Conservation (phyloP, 2,888 invertebrate species). For the Acleris literana region DNA sequence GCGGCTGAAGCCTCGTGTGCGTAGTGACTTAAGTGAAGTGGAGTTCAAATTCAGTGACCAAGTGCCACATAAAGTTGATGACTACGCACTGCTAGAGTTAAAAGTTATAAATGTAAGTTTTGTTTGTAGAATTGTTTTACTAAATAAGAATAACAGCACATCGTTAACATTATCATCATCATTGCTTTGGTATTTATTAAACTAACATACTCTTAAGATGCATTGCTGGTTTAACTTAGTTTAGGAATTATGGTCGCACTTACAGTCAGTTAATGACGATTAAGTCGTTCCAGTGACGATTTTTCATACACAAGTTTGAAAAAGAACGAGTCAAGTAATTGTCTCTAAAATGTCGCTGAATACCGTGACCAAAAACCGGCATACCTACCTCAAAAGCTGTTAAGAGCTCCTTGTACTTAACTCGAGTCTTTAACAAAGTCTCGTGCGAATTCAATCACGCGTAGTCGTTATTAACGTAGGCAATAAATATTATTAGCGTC, state of each 20-base stretch:
- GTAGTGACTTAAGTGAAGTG: conserved; percentile 39
- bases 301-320: too few relatives aligned
- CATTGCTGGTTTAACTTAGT: neutral
- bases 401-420: neutral
- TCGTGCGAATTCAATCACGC: conserved; percentile 47
- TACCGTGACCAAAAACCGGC: too few relatives aligned
- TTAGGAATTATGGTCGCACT: too few relatives aligned
- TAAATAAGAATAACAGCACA: conserved; percentile 9
- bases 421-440: neutral
- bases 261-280: too few relatives aligned
- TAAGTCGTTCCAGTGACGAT: too few relatives aligned
- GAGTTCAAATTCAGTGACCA: conserved; percentile 39
- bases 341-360: too few relatives aligned
- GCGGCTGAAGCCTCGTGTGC: conserved; percentile 8
- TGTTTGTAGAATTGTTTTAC: neutral
- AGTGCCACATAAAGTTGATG: conserved; percentile 29
- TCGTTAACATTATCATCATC: neutral
- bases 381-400: too few relatives aligned
- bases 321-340: too few relatives aligned
- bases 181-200: neutral
- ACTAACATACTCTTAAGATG: neutral
- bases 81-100: conserved; percentile 2
- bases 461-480: conserved; percentile 47
- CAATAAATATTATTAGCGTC: conserved; percentile 45
- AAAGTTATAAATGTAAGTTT: conserved; percentile 4